phyloP scores from a whole-genome alignment of 2,113 vertebrate species.

The Nettapus auritus region DNA sequence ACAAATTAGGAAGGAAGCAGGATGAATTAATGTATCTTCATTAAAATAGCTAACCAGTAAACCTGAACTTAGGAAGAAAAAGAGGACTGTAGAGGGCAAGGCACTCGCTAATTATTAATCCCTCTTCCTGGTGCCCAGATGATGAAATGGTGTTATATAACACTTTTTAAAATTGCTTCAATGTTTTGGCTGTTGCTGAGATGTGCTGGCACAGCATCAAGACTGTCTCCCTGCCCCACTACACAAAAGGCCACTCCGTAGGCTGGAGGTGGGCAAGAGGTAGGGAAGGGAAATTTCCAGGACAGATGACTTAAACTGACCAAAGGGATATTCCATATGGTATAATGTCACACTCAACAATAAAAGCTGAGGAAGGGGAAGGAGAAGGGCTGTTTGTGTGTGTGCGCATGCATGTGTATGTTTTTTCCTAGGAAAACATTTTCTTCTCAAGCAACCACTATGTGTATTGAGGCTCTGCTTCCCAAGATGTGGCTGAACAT shows the following conservation, averaged over 20 bases:
- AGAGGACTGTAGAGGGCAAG: neutral
- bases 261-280: neutral
- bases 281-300: neutral
- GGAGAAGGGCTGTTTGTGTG: too few species aligned
- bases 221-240: neutral
- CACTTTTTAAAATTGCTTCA: neutral
- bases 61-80: neutral
- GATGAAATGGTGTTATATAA: neutral
- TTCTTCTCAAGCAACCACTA: too few species aligned
- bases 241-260: neutral
- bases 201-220: neutral
- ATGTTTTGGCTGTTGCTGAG: neutral
- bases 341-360: too few species aligned
- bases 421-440: too few species aligned
- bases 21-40: neutral
- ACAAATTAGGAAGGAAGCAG: neutral
- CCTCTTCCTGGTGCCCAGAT: neutral
- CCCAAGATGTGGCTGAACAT: too few species aligned
- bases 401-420: too few species aligned
- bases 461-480: too few species aligned
- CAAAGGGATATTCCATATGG: too few species aligned
- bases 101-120: neutral
- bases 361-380: too few species aligned
- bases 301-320: neutral
- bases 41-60: neutral